Conservation (phyloP, 2,113 vertebrate species). For the Acrocephalus kingi region DNA sequence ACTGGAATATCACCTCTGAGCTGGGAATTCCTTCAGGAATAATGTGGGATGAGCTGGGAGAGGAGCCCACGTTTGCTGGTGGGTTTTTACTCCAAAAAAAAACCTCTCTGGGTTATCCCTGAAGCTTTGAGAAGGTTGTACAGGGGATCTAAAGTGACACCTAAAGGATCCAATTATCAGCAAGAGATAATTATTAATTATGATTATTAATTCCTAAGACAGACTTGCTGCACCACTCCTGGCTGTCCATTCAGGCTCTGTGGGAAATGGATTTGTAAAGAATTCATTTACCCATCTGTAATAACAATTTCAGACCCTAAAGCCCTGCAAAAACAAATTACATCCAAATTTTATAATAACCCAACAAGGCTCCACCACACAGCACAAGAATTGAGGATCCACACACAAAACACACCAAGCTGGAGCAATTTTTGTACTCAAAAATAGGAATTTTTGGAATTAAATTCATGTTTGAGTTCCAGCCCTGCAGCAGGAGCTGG, state of each 20-base stretch:
- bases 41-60: accelerated
- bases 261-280: too few species aligned
- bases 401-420: neutral
- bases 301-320: too few species aligned
- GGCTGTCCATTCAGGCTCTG: neutral
- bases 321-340: too few species aligned
- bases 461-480: accelerated
- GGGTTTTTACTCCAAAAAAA: neutral
- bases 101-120: accelerated
- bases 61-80: accelerated
- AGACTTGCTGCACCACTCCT: neutral
- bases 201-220: neutral
- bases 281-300: too few species aligned
- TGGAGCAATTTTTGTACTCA: neutral
- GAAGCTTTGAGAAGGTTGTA: too few species aligned
- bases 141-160: accelerated
- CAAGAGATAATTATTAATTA: neutral
- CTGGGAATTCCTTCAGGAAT: neutral
- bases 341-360: too few species aligned
- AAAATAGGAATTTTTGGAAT: neutral
- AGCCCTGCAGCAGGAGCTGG: neutral
- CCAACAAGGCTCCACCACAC: too few species aligned
- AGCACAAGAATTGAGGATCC: accelerated
- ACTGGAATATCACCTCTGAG: accelerated
- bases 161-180: accelerated